These are phyloP conservation scores for Pelosia muscerda DNA, from an alignment of 2,888 invertebrate species.

Conservation along the genomic window DNA sequence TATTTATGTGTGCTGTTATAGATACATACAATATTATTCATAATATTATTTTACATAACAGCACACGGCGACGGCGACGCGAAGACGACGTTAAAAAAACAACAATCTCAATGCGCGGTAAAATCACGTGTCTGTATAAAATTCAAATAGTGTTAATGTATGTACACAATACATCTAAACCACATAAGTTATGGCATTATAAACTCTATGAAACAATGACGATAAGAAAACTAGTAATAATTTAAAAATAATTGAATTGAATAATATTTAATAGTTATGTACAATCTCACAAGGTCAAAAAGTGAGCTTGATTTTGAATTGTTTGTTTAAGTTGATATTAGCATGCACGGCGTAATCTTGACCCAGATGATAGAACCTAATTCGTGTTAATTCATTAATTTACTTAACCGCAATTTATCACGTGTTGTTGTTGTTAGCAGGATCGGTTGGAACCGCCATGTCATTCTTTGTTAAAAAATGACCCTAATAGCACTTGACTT, in stretches of 20 bases:
- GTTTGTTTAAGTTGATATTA: conserved; percentile 33
- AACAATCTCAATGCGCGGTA: neutral
- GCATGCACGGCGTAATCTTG: conserved; percentile 68
- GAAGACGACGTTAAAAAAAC: conserved; percentile 2
- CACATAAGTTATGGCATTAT: neutral
- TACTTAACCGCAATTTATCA: conserved; percentile 50
- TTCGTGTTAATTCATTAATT: conserved; percentile 68
- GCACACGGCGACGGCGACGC: no score
- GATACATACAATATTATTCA: neutral
- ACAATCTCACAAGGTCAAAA: conserved; percentile 7
- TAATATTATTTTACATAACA: neutral
- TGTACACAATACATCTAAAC: no score
- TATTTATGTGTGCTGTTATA: no score
- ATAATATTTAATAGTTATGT: neutral
- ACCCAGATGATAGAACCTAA: conserved; percentile 71
- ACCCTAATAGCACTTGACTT: conserved; percentile 15
- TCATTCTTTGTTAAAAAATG: conserved; percentile 34
- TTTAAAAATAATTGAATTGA: neutral
- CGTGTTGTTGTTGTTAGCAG: conserved; percentile 48
- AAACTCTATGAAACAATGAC: neutral
- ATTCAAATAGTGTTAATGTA: neutral
- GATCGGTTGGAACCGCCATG: conserved; percentile 27
- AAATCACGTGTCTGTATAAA: neutral
- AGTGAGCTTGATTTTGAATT: conserved; percentile 19
- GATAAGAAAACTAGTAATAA: neutral